phyloP scores from a whole-genome alignment of 2,113 vertebrate species.

The Camelus dromedarius region DNA sequence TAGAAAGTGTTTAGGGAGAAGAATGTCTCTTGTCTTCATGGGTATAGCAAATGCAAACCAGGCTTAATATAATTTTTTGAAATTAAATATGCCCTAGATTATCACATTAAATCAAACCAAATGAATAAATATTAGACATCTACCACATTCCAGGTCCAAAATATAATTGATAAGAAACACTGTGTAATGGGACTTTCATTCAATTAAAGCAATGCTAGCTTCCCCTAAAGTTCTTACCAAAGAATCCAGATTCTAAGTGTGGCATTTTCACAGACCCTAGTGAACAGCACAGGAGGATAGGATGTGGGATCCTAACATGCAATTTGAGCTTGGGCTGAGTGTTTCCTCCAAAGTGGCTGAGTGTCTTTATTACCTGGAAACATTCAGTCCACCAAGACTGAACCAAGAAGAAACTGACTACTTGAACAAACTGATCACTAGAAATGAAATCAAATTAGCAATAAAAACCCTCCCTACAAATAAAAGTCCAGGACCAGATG shows the following conservation, averaged over 20 bases:
- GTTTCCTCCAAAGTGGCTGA: background rate
- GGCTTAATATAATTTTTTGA: background rate
- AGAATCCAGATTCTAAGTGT: background rate
- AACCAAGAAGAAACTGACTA: too few relatives aligned
- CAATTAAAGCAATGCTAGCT: background rate
- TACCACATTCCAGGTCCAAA: background rate
- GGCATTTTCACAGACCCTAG: background rate
- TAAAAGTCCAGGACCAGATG: too few relatives aligned
- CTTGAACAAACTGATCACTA: too few relatives aligned
- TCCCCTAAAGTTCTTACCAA: background rate
- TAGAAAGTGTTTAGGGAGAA: background rate
- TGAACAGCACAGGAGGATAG: background rate
- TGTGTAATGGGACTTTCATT: background rate
- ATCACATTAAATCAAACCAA: background rate
- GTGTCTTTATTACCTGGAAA: background rate
- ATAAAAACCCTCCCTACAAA: too few relatives aligned
- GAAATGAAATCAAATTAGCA: too few relatives aligned
- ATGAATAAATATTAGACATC: constrained; percentile 5
- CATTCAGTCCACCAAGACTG: too few relatives aligned
- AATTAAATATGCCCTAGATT: constrained; percentile 1
- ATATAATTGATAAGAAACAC: constrained; percentile 1
- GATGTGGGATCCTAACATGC: background rate
- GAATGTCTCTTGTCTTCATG: background rate
- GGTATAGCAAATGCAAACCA: background rate
- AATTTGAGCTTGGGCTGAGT: background rate